Evolutionary conservation across 2,797 vertebrate species (phyloP), one percentile per base, ranked within the genome.

Genomic region (Acipenser oxyrinchus): DNA sequence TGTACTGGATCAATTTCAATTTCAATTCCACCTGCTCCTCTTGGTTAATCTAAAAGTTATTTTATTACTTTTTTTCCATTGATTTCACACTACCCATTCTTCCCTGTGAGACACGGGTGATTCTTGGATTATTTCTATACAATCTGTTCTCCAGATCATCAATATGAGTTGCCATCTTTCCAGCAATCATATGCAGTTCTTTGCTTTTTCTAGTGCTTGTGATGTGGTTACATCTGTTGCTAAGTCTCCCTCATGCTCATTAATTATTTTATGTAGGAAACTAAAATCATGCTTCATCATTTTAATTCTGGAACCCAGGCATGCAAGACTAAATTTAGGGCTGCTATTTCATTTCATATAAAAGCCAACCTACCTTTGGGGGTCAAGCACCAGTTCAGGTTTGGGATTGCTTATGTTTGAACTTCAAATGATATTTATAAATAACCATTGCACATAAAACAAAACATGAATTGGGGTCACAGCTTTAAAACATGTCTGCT

Each of bases 1-100:
- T 78, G 62, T 75, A 73, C 66, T 75, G 77, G 71, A 80, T 80
- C 75, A 77, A 80, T 78, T 78, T 78, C 70, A 77, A 76, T 78
- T 78, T 78, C 70, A 60, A 63, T 71, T 75, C 66, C 37, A 37
- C 37, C 37, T 37, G 37, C 67, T 69, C 60, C 66, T 75, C 71
- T 73, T 63, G 72, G 76, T 68, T 77, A 80, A 78, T 77, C 74
- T 73, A 65, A 71, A 62, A 66, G 60, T 73, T 73, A 51, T 76
- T 80, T 73, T 73, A 77, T 75, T 77, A 71, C 70, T 71, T 79
- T 70, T 37, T 72, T 55, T 75, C 62, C 52, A 66, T 67, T 60
- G 65, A 62, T 75, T 75, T 75, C 70, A 73, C 66, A 68, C 63
- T 65, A 66, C 67, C 64, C 68, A 63, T 65, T 59, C 68, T 52